Evolutionary conservation across 2,888 invertebrate genomes (phyloP), one percentile per base, ranked within the genome.

Genomic region (Ypsolopha scabrella): DNA sequence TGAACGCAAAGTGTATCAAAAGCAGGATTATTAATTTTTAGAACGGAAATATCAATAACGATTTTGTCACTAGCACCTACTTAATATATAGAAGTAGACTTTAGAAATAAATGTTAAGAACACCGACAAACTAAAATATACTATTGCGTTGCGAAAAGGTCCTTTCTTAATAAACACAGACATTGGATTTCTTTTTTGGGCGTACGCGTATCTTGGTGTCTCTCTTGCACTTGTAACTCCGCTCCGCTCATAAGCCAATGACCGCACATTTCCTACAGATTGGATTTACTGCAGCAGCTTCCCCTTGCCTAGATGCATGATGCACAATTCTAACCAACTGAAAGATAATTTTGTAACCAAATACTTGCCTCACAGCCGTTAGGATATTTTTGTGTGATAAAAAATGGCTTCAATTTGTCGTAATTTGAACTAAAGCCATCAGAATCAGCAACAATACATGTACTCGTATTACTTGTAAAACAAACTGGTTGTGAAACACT

Each of bases 241-340:
- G 60, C 81, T 77, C 66, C 75, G 54, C 67, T 83, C 71, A 58
- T 66, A 54, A 85, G 85, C 80, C 85, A 67, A 65, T 75, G 86
- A 86, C 85, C 85, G 75, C 65, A 62, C 82, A 82, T 82, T 82
- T 80, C 75, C 64, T 74, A 76, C 75, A 82, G 85, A 86, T 85
- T 83, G 86, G 85, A 86, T 83, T 81, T 83, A 85, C 78, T 75
- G 73, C 73, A 72, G 75, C 83, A 85, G 85, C 86, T 76, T 82
- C 82, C 78, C 74, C 65, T n/a, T 67, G 72, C 73, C 81, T 80
- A 76, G n/a, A 33, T 10, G n/a, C 75, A 80, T 68, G 71, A 72
- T 72, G 65, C 71, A 75, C 74, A 70, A 74, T 76, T 77, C 73
- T 75, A 76, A 71, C 72, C 80, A 85, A 85, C 81, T 83, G 82